Base-by-base conservation (phyloP, 2,113 vertebrate species). In the Melozone crissalis region DNA sequence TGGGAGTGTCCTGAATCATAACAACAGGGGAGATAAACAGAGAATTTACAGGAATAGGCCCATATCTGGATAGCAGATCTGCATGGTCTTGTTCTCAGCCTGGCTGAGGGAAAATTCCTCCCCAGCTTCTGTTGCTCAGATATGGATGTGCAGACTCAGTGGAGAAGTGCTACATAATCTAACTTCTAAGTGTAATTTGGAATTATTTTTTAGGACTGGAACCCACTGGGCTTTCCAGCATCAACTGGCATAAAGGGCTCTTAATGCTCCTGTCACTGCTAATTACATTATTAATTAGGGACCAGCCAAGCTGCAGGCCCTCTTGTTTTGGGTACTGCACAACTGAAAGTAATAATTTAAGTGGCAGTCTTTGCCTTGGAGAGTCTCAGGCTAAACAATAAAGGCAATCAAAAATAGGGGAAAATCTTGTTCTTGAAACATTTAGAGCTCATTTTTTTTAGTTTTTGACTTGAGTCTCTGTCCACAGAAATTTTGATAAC, bases 241-340 rank as follows among this genome's bases (percentile, higher is more conserved):
- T 65, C 3, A 58, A 5, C 51, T 9, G 63, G 55, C 21, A 35
- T 39, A 80, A 89, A 94, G 8, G 23, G 35, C 43, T 86, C 46
- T 59, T 88, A 88, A 81, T 67, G 59, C 33, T 93, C 16, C 63
- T 61, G 73, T 71, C 21, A 2, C 16, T 83, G 65, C 71, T 95
- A 91, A 94, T 95, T 93, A 86, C 27, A n/a, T 84, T 66, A 75
- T 69, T 94, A 92, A 92, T 94, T 84, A 92, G 73, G 24, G 65
- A 75, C 26, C 15, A 80, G 39, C 22, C 39, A 83, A 71, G 69
- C 62, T 90, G 43, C 52, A 67, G 85, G 61, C 79, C 11, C 41
- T 74, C 31, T 75, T 95, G 76, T 74, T 94, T 86, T 87, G 57
- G 75, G 65, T 6, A 31, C 55, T 72, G 43, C 51, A 33, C 24